Conservation (phyloP, 2,797 vertebrate genomes). For the Myioborus miniatus region DNA sequence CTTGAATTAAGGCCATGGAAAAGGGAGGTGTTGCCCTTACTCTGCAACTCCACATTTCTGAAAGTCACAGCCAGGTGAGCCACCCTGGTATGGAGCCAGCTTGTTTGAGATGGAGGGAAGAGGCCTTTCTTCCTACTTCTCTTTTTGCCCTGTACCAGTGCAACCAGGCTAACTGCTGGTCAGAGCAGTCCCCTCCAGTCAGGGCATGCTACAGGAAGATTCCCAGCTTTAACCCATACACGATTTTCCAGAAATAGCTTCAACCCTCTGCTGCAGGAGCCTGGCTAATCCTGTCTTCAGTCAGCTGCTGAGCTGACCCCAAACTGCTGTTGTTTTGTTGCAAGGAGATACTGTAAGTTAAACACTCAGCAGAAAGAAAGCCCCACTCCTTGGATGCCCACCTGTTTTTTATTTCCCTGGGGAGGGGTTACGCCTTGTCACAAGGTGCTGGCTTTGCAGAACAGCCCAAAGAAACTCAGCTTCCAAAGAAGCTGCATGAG, state of each 20-base stretch:
- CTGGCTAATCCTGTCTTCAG: neutral
- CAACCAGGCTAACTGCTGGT: neutral
- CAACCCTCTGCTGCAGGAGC: neutral
- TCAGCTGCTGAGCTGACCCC: neutral
- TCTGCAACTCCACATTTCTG: neutral
- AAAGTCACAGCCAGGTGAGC: neutral
- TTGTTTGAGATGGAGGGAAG: neutral
- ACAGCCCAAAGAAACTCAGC: neutral
- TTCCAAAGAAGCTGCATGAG: neutral
- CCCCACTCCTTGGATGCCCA: neutral
- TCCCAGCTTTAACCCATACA: neutral
- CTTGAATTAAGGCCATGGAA: neutral
- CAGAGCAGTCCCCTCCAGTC: neutral
- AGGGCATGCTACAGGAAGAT: accelerated
- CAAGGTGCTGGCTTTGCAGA: neutral
- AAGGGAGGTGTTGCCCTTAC: neutral
- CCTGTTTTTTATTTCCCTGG: constrained; percentile 41
- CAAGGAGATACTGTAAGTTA: neutral
- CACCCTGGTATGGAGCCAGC: neutral
- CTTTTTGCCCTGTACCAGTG: neutral
- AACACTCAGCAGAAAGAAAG: neutral
- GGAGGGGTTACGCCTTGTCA: neutral
- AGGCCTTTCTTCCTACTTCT: neutral
- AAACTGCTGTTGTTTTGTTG: neutral
- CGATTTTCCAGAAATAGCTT: neutral